phyloP scores from a whole-genome alignment of 1,140 invertebrate species.

The Acromyrmex charruanus region DNA sequence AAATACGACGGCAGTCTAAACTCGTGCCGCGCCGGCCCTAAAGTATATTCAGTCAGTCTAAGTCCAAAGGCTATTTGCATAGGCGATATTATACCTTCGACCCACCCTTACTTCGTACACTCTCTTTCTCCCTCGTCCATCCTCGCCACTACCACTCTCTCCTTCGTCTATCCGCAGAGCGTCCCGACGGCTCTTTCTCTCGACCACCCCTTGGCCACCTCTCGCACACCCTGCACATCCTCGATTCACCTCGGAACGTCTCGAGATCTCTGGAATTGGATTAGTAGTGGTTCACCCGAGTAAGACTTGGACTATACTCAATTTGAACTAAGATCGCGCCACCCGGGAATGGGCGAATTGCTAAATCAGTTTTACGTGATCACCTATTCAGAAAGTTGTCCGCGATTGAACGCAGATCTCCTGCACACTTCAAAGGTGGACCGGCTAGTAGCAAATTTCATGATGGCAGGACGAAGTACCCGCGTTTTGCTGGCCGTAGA shows the following conservation, averaged over 20 bases:
- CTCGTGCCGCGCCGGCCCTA: slow-evolving; percentile 69
- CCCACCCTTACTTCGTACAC: slow-evolving; percentile 66
- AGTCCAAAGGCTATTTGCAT: slow-evolving; percentile 87
- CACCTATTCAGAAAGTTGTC: slow-evolving; percentile 87
- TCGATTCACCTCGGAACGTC: slow-evolving; percentile 78
- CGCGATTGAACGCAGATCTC: slow-evolving; percentile 81
- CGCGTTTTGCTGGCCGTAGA: slow-evolving; percentile 21
- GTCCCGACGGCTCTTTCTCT: slow-evolving; percentile 69
- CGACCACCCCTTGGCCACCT: slow-evolving; percentile 58
- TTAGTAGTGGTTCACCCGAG: slow-evolving; percentile 87
- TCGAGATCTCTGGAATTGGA: slow-evolving; percentile 86
- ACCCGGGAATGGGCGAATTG: slow-evolving; percentile 85
- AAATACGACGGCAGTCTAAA: slow-evolving; percentile 72
- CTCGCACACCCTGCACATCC: slow-evolving; percentile 63
- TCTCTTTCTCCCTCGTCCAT: slow-evolving; percentile 20
- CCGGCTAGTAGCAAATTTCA: slow-evolving; percentile 66
- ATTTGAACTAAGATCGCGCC: slow-evolving; percentile 86
- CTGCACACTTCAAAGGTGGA: slow-evolving; percentile 61
- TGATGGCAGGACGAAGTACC: not conserved
- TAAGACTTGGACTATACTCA: slow-evolving; percentile 87
- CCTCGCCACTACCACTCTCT: slow-evolving; percentile 36
- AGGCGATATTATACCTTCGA: slow-evolving; percentile 86
- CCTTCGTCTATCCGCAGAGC: slow-evolving; percentile 55
- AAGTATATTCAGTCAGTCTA: slow-evolving; percentile 85
- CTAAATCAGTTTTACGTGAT: slow-evolving; percentile 87